Base-by-base conservation (phyloP, 92 coral and sea anemone species). In the Umimayanthus chanpuru region DNA sequence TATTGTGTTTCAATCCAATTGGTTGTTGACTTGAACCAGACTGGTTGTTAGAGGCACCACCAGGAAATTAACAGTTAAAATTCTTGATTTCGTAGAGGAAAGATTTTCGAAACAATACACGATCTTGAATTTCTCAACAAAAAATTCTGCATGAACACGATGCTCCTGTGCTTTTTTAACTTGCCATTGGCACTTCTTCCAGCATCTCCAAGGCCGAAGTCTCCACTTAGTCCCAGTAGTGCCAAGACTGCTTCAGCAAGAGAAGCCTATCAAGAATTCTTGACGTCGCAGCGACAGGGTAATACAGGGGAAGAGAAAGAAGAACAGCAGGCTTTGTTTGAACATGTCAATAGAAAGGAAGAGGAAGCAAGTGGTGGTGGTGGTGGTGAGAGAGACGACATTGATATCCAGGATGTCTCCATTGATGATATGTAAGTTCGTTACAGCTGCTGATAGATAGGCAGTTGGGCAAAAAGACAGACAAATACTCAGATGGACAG, bases 191-290 rank as follows among this genome's bases (percentile, higher is more conserved):
- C 36, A 40, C 29, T 21, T 15, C 80, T 82, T n/a, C 5, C 36
- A 90, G 91, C 78, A 28, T 72, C 87, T 47, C 25, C 85, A 28
- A 65, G 15, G 3, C 86, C 79, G 5, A 85, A 79, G 73, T 84
- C 91, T 44, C 88, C 94, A 10, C 47, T 11, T 73, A 88, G 92
- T 40, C 90, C 96, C n/a, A 41, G 55, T 68, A 91, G 65, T 36
- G 84, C 84, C 30, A 15, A 75, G 30, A 44, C 90, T 28, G 28
- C 90, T 38, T 90, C 76, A 40, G 81, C 71, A 56, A 91, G 99
- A 86, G 93, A 89, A 14, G 94, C 94, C 29, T 97, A 97, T 83
- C 93, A 97, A 74, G 92, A 97, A 71, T 97, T 95, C 87, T 77
- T 97, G 50, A 75, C 81, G 39, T 93, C 95, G 30, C 56, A 86